Percentiles rank a stretch among this genome's conserved stretches.
Conservation (phyloP, 1,140 invertebrate genomes). For the Drosophila baimaii region DNA sequence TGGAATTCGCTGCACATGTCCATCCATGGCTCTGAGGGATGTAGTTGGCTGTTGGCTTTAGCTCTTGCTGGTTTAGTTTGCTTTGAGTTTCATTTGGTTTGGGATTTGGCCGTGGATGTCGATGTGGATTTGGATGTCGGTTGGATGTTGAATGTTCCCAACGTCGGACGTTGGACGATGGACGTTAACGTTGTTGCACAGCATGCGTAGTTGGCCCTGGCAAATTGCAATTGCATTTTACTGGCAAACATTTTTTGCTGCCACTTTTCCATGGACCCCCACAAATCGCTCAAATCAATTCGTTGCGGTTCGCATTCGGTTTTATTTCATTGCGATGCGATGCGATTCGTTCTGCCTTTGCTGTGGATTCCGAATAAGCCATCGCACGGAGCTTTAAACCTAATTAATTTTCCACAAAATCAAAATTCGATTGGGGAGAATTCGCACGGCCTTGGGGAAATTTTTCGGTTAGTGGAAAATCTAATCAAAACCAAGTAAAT, state of each 20-base stretch:
- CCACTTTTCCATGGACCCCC: conserved; percentile 38
- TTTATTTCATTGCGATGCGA: conserved; percentile 50
- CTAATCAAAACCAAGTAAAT: conserved; percentile 29
- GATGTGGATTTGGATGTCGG: conserved; percentile 34
- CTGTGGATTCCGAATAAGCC: conserved; percentile 30
- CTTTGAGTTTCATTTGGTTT: conserved; percentile 49
- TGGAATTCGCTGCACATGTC: conserved; percentile 46
- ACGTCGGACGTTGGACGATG: neutral
- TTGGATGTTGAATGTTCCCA: conserved; percentile 9
- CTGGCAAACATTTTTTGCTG: conserved; percentile 64
- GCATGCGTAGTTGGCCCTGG: conserved; percentile 41
- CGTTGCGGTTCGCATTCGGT: conserved; percentile 64
- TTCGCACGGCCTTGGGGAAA: conserved; percentile 24
- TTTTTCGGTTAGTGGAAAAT: conserved; percentile 16
- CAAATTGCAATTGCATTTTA: conserved; percentile 73
- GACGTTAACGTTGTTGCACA: conserved; percentile 29
- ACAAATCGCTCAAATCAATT: conserved; percentile 78
- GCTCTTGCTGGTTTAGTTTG: conserved; percentile 36
- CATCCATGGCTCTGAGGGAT: conserved; percentile 21
- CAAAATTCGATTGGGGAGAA: conserved; percentile 12
- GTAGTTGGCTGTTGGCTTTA: conserved; percentile 14
- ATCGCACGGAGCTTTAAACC: conserved; percentile 31
- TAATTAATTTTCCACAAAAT: conserved; percentile 47
- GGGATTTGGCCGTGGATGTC: conserved; percentile 37
- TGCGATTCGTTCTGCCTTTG: conserved; percentile 21